phyloP scores from a whole-genome alignment of 1,140 invertebrate species.

The Eubasilissa regina region DNA sequence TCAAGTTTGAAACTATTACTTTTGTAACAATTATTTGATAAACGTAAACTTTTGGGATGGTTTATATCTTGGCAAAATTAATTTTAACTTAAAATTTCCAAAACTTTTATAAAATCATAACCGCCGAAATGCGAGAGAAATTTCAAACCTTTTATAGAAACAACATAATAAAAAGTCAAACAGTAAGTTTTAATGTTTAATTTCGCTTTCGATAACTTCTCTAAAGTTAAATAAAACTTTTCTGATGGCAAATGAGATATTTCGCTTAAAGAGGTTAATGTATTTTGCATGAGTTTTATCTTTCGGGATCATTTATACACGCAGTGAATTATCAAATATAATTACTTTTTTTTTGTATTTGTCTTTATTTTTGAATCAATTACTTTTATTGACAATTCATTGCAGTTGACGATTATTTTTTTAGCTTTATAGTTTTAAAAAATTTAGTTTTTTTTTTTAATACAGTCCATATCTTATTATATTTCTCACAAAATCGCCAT shows the following conservation, averaged over 20 bases:
- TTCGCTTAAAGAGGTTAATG: background rate
- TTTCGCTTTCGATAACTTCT: slow-evolving; percentile 11
- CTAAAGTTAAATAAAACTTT: slow-evolving; percentile 9
- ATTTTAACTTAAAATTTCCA: background rate
- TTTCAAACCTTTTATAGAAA: slow-evolving; percentile 26
- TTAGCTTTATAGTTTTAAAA: too few relatives aligned
- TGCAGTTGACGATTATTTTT: too few relatives aligned
- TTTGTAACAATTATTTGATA: background rate
- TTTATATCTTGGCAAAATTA: slow-evolving; percentile 7
- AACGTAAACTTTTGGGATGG: background rate
- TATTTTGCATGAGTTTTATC: too few relatives aligned
- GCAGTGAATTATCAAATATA: too few relatives aligned
- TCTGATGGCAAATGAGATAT: slow-evolving; percentile 4
- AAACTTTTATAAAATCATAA: slow-evolving; percentile 8
- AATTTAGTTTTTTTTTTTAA: too few relatives aligned
- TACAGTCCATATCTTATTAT: too few relatives aligned
- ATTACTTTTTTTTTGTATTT: too few relatives aligned
- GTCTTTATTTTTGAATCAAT: too few relatives aligned
- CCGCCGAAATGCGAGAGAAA: background rate
- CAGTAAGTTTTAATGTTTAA: slow-evolving; percentile 23
- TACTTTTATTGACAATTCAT: too few relatives aligned
- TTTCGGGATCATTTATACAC: too few relatives aligned
- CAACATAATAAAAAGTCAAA: slow-evolving; percentile 34
- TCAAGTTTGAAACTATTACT: too few relatives aligned
- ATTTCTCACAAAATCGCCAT: too few relatives aligned